A percentile compares a stretch with the other conserved stretches of the same genome.
phyloP scores from a whole-genome alignment of 2,113 vertebrate genomes.

The Micromys minutus region DNA sequence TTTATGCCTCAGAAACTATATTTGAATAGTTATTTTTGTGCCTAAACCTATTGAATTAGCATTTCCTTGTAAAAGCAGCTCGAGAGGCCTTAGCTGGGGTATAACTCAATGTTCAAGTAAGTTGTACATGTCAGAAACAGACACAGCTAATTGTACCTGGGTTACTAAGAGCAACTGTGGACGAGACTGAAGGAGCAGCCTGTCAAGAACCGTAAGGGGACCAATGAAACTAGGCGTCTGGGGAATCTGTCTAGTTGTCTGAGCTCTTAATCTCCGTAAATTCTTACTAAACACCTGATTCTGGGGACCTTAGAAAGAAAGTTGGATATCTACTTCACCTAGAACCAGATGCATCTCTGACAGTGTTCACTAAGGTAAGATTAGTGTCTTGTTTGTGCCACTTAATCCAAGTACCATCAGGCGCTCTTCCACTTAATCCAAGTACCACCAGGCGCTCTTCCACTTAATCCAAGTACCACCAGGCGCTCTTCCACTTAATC shows the following conservation, averaged over 20 bases:
- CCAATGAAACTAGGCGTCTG: background rate
- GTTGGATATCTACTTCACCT: background rate
- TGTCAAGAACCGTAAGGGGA: constrained; percentile 6
- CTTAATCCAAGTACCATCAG: background rate
- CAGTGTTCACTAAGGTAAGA: background rate
- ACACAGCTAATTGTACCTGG: background rate
- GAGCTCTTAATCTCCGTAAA: background rate
- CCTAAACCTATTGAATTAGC: background rate
- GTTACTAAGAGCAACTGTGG: background rate
- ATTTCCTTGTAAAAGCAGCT: background rate
- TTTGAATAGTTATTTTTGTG: background rate
- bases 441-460: background rate
- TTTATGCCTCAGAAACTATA: background rate
- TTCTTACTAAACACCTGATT: background rate
- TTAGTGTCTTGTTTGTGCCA: background rate
- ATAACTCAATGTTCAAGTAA: background rate
- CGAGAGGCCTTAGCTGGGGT: background rate
- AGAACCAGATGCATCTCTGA: background rate
- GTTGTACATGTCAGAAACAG: background rate
- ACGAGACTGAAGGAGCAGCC: background rate
- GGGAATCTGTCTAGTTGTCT: background rate
- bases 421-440: too few species aligned
- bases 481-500: background rate
- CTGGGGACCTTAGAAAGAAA: background rate
- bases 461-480: background rate